Conservation (phyloP, 2,797 vertebrate genomes). For the Premnoplex brunnescens region DNA sequence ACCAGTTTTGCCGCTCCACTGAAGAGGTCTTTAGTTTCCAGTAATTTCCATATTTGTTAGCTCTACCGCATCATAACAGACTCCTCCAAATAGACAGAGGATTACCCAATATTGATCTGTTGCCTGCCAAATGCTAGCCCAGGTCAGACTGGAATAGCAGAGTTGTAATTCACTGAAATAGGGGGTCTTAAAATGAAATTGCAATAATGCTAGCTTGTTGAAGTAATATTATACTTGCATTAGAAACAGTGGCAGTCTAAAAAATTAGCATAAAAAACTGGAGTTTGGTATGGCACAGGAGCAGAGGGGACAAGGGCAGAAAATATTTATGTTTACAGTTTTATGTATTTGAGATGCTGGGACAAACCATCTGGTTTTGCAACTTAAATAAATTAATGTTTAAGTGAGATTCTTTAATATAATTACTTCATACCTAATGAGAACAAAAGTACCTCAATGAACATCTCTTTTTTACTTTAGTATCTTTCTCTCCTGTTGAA, state of each 20-base stretch:
- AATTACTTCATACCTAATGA: neutral
- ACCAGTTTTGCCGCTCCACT: neutral
- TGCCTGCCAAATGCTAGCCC: neutral
- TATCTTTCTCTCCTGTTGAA: neutral
- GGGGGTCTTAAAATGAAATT: neutral
- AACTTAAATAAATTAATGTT: neutral
- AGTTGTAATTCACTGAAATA: neutral
- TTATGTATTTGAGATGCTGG: neutral
- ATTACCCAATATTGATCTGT: neutral
- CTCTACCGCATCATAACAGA: neutral
- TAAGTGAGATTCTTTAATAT: neutral
- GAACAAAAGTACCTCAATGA: neutral
- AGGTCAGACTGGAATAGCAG: neutral
- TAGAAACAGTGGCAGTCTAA: neutral
- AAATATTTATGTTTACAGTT: neutral
- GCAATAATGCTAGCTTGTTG: neutral
- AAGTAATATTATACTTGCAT: neutral
- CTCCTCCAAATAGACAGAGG: neutral
- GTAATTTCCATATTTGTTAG: neutral
- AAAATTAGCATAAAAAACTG: neutral
- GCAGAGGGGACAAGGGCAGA: neutral
- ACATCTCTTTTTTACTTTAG: neutral
- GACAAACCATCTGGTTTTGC: neutral
- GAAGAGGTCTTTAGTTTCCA: neutral
- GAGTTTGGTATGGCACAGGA: neutral